phyloP scores from a whole-genome alignment of 1,140 invertebrate genomes.

The Lamellibrachia luymesi region DNA sequence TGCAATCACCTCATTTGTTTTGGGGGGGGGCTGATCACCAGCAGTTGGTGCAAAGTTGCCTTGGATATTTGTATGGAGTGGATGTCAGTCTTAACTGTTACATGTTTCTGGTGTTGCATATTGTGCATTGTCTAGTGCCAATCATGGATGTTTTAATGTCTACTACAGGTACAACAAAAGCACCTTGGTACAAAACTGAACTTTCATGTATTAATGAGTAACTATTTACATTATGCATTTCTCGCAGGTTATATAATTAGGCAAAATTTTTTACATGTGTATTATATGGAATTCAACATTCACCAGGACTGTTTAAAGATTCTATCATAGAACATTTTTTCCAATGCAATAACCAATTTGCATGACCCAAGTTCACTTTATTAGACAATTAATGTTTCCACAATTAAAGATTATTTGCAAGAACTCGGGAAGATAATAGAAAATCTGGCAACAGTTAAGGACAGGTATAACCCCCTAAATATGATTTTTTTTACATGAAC shows the following conservation, averaged over 20 bases:
- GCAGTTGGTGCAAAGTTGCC: neutral
- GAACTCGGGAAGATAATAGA: too few species aligned
- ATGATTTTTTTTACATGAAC: too few species aligned
- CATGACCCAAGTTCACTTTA: too few species aligned
- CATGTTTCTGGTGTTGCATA: neutral
- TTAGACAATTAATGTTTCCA: too few species aligned
- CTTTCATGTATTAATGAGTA: neutral
- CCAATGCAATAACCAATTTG: too few species aligned
- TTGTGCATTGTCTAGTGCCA: neutral
- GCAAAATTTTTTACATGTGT: neutral
- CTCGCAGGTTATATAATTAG: neutral
- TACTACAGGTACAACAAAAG: neutral
- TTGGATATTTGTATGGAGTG: neutral
- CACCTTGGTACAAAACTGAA: neutral
- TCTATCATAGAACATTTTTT: too few species aligned
- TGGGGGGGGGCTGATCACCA: neutral
- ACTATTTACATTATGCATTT: neutral
- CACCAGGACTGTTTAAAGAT: too few species aligned
- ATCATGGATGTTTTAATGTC: neutral
- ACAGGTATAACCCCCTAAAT: neutral
- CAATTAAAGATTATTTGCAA: too few species aligned
- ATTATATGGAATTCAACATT: neutral
- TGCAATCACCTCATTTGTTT: neutral
- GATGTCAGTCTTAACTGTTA: neutral
- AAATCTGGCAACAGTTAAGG: too few species aligned